These are phyloP conservation scores for Perizoma flavofasciatum DNA, from an alignment of 2,888 invertebrate species.

Conservation along the genomic window DNA sequence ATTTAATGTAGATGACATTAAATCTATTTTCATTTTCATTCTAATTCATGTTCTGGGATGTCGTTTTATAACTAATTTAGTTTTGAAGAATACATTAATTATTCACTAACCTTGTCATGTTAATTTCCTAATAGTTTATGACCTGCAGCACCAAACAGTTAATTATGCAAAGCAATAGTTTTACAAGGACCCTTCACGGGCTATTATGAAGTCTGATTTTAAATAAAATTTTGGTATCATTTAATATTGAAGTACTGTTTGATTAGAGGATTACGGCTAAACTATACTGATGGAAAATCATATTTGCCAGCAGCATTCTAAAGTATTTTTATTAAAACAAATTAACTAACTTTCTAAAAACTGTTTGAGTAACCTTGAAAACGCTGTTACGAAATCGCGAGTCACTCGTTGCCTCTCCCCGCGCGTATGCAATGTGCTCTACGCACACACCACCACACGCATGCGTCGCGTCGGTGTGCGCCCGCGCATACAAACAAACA, in stretches of 20 bases:
- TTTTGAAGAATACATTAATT: no score
- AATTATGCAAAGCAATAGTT: slow-evolving; percentile 49
- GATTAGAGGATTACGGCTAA: no score
- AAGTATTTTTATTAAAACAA: slow-evolving; percentile 24
- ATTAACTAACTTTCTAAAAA: slow-evolving; percentile 83
- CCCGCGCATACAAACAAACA: slow-evolving; percentile 46
- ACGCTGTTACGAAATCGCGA: slow-evolving; percentile 82
- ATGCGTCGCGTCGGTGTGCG: slow-evolving; percentile 59
- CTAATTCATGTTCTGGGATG: no score
- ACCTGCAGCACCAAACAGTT: slow-evolving; percentile 35
- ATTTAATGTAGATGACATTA: no score
- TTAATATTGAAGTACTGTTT: no score
- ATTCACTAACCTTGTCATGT: not conserved
- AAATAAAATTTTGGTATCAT: not conserved
- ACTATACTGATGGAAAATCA: slow-evolving; percentile 12
- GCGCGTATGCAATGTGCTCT: slow-evolving; percentile 49
- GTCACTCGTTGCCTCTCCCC: slow-evolving; percentile 72
- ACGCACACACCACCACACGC: slow-evolving; percentile 55
- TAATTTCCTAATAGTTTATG: not conserved
- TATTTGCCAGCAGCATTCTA: slow-evolving; percentile 2
- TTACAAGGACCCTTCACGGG: not conserved
- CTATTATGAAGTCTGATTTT: not conserved
- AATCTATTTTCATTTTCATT: no score
- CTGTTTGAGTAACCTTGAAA: slow-evolving; percentile 83
- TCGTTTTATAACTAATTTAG: no score